Conservation (phyloP, 2,113 vertebrate species). For the Struthio camelus region DNA sequence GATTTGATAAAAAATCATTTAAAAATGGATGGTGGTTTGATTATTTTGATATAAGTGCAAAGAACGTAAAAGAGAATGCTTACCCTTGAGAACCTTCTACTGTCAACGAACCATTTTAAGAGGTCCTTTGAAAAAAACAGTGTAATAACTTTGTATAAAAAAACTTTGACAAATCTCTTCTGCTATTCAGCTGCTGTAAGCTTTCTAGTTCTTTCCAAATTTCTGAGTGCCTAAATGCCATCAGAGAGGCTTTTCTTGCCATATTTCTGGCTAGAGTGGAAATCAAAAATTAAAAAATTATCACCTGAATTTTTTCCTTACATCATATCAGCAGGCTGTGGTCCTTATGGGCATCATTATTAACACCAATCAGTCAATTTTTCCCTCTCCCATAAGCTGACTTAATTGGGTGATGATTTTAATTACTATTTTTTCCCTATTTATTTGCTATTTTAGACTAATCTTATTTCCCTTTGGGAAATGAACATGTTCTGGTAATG, state of each 20-base stretch:
- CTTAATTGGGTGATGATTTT: background rate
- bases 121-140: background rate
- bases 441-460: background rate
- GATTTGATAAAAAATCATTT: background rate
- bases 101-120: background rate
- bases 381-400: background rate
- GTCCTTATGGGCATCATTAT: background rate
- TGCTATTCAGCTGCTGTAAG: background rate
- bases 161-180: background rate
- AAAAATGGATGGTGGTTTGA: background rate
- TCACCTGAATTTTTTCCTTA: background rate
- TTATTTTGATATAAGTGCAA: background rate
- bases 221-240: background rate
- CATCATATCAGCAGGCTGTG: background rate
- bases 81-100: background rate
- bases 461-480: background rate
- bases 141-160: background rate
- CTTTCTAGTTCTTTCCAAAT: background rate
- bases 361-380: background rate
- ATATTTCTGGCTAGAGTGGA: background rate
- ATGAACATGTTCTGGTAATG: background rate
- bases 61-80: background rate
- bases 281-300: background rate
- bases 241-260: background rate
- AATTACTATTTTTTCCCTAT: background rate